These are phyloP conservation scores for Albula glossodonta DNA, from an alignment of 2,113 vertebrate genomes.

Conservation along the genomic window DNA sequence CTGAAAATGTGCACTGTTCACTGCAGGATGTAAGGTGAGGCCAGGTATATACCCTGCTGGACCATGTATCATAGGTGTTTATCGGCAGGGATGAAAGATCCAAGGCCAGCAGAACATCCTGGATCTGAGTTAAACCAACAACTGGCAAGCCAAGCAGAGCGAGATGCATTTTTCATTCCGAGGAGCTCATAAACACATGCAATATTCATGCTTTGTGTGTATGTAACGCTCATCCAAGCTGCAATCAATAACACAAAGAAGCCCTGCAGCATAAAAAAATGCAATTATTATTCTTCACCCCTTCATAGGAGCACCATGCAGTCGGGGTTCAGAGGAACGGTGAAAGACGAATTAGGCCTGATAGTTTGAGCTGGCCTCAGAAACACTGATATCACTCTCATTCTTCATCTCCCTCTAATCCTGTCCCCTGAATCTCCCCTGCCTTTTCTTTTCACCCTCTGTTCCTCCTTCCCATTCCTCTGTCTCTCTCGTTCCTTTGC, in stretches of 20 bases:
- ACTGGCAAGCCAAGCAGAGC: neutral
- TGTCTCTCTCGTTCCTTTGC: neutral
- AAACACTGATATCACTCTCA: neutral
- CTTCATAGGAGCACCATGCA: no score
- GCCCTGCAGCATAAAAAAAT: neutral
- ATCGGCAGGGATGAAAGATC: no score
- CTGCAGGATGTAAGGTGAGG: neutral
- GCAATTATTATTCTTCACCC: neutral
- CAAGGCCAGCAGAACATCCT: neutral
- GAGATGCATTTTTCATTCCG: neutral
- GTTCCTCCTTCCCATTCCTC: neutral
- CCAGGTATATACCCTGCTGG: neutral
- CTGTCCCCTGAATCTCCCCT: constrained; percentile 7
- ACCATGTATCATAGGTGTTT: neutral
- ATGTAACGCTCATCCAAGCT: no score
- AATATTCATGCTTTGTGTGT: neutral
- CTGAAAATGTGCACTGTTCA: neutral
- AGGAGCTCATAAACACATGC: neutral
- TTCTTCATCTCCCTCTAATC: neutral
- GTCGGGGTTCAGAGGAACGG: no score
- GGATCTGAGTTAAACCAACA: neutral
- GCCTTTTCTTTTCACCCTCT: neutral
- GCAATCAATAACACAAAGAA: neutral
- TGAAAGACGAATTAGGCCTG: no score
- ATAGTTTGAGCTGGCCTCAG: no score